These are phyloP conservation scores for Meteorus cinctellus DNA, from an alignment of 2,888 invertebrate genomes.

Conservation along the genomic window DNA sequence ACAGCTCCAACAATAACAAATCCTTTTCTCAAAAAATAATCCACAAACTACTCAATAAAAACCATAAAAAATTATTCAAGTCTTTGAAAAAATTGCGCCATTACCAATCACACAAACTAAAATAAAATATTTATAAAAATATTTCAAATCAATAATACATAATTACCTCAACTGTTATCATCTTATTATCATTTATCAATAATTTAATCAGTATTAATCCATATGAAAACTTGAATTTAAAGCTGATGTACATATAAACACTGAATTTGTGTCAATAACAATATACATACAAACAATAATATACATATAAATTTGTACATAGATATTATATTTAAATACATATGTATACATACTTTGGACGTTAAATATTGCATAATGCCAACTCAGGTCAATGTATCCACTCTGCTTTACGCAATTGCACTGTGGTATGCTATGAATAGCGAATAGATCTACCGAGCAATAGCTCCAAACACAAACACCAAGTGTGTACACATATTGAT, in stretches of 20 bases:
- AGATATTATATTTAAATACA: slow-evolving; percentile 22
- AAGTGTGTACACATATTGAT: slow-evolving; percentile 28
- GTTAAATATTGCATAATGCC: slow-evolving; percentile 49
- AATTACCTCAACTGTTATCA: not conserved
- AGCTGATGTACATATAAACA: not conserved
- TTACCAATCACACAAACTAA: too few species aligned
- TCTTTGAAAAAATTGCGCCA: too few species aligned
- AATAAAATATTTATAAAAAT: too few species aligned
- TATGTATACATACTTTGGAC: slow-evolving; percentile 36
- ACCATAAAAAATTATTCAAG: too few species aligned
- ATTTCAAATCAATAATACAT: too few species aligned
- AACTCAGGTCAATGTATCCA: slow-evolving; percentile 71
- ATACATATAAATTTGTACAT: slow-evolving; percentile 23
- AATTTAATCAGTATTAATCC: not conserved
- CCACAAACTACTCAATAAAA: too few species aligned
- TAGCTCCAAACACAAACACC: slow-evolving; percentile 44
- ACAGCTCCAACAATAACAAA: too few species aligned
- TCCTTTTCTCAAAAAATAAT: too few species aligned
- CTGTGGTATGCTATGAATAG: slow-evolving; percentile 71
- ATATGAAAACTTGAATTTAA: not conserved
- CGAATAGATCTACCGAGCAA: slow-evolving; percentile 56
- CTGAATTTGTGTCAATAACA: not conserved
- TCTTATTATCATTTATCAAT: not conserved
- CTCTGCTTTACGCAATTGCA: slow-evolving; percentile 71
- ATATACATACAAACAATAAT: not conserved